Base-by-base conservation (phyloP, 2,113 vertebrate species). In the Pangasianodon hypophthalmus region DNA sequence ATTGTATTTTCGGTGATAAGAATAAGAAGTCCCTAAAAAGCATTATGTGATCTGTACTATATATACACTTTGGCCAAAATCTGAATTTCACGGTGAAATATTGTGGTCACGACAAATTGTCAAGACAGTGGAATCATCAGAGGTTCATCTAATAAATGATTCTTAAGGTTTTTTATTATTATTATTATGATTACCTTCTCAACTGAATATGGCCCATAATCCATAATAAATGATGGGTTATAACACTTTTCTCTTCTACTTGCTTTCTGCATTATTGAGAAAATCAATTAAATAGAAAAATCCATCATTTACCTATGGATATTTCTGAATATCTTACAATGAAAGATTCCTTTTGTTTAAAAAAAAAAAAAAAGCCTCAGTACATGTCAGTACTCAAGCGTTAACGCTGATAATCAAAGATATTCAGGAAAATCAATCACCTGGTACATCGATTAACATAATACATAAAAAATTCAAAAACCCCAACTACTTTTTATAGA, bases 351-450 rank as follows among this genome's bases (percentile, higher is more conserved):
- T 46, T 77, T 77, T 77, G 29, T 71, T 6, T 6, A 71, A 7
- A 16, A 32, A 32, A 1, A 62, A 60, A 56, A 60, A 1, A 64
- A 64, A 64, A 64, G 2, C 13, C 11, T 13, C 3, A 67, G 9
- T 67, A n/a, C 69, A 19, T 37, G 37, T 69, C 86, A 93, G 94
- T 93, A 91, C 92, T 93, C 88, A 91, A 92, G 92, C 67, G 71
- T 81, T 91, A 37, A 37, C 8, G 0, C 3, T 11, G 2, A 44
- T 77, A 46, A 46, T 77, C 16, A 93, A 94, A 92, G 93, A 93
- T 91, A 93, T 93, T 87, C 89, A 73, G 82, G 81, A 92, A 93
- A 94, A 95, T 94, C 91, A 94, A 94, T 94, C 92, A 91, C 93
- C 89, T 92, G 89, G 93, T 94, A 93, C 87, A 91, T 87, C 91